Conservation (phyloP, 2,797 vertebrate genomes). For the Garrulus glandarius region DNA sequence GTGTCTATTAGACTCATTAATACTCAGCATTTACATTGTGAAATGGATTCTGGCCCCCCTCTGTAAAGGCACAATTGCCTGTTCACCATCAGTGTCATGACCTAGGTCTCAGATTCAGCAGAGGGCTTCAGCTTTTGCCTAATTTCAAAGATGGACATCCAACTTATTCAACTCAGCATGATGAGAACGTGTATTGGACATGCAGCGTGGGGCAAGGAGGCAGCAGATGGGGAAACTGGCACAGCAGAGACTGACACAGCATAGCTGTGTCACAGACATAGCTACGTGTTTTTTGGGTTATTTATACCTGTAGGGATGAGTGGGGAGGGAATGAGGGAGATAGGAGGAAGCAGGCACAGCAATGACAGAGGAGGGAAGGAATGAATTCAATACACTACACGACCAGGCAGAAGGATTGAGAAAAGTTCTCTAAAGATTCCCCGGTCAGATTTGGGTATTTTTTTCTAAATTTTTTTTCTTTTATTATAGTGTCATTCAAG, state of each 20-base stretch:
- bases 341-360: background rate
- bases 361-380: background rate
- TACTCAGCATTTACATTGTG: background rate
- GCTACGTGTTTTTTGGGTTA: background rate
- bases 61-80: background rate
- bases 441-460: too few relatives aligned
- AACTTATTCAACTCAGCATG: background rate
- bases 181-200: rapidly evolving
- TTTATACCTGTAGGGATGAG: background rate
- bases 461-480: background rate
- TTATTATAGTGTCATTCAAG: rapidly evolving
- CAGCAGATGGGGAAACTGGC: background rate
- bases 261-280: background rate
- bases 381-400: background rate
- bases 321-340: background rate
- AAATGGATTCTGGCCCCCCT: background rate
- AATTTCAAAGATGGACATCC: background rate
- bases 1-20: background rate
- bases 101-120: background rate
- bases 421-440: background rate
- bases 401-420: background rate
- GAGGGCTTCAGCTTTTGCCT: background rate
- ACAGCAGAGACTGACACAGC: background rate
- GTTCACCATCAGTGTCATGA: background rate
- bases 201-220: background rate